Conservation (phyloP, 1,140 invertebrate genomes). For the Caligus rogercresseyi region DNA sequence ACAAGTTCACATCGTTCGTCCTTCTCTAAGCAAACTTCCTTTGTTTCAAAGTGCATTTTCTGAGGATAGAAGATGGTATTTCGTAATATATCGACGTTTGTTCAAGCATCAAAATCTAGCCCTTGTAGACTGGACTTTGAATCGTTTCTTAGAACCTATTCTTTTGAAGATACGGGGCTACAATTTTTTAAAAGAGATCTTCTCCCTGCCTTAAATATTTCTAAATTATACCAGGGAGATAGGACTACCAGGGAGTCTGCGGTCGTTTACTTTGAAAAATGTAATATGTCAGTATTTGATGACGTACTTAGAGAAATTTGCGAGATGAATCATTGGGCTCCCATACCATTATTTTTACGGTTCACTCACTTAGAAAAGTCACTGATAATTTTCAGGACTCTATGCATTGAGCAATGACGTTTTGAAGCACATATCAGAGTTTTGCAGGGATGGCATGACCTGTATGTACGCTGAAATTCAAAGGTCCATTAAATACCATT, state of each 20-base stretch:
- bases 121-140: neutral
- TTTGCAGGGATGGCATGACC: neutral
- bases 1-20: conserved; percentile 39
- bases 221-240: neutral
- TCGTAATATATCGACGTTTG: conserved; percentile 16
- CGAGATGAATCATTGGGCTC: neutral
- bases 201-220: neutral
- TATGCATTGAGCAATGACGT: no score
- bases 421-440: neutral
- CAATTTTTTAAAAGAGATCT: neutral
- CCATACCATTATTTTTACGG: neutral
- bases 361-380: neutral
- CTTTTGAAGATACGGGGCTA: neutral
- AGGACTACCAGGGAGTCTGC: neutral
- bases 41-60: conserved; percentile 24
- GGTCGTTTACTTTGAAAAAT: neutral
- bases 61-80: neutral
- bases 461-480: neutral
- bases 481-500: neutral
- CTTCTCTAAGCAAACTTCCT: conserved; percentile 31
- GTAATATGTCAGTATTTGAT: neutral
- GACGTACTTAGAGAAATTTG: neutral
- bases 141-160: neutral
- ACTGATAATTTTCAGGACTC: neutral
- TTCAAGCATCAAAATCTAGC: neutral